Base-by-base conservation (phyloP, 2,888 invertebrate species). In the Drosophila affinis region DNA sequence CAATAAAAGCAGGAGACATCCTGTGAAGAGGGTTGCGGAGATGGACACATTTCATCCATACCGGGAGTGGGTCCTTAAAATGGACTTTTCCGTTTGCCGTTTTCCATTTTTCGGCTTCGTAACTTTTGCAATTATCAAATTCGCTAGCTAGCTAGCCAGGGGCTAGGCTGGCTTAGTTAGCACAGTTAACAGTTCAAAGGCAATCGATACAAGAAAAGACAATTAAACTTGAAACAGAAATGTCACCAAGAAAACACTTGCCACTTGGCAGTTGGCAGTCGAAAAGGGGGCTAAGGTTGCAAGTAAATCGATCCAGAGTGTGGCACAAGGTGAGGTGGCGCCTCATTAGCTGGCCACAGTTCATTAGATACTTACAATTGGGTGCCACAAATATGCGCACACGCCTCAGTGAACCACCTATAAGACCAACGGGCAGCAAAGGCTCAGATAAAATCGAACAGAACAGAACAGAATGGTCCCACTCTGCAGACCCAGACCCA, bases 171-270 rank as follows among this genome's bases (percentile, higher is more conserved):
- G 44, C 59, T 56, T 29, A 48, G 77, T 44, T 61, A 61, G 53
- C 60, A 53, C 70, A 48, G 45, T 61, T 57, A 12, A 32, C 70
- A 48, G 45, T 61, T 57, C n/a, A 32, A 14, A 61, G 29, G 29
- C 72, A 70, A 56, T 72, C 72, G 62, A 62, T 55, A 63, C 54
- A 47, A 58, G 64, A 44, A 64, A 74, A 80, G 78, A 67, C 84
- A 82, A 82, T 87, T 87, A 84, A 84, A 87, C 84, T 84, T 87
- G 84, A 84, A 82, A 87, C 72, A 78, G 52, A 81, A 53, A 68
- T 64, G 67, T 74, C 70, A 64, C 44, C 54, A 68, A 72, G 68
- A 71, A 68, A 72, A 32, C 69, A 60, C 64, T 21, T 21, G 21
- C 3, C 21, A 21, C 64, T 21, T 21, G 21, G 21, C 21, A 21